Percentiles rank a stretch among this genome's conserved stretches.
phyloP scores from a whole-genome alignment of 1,140 invertebrate genomes.

The Diabrotica virgifera region DNA sequence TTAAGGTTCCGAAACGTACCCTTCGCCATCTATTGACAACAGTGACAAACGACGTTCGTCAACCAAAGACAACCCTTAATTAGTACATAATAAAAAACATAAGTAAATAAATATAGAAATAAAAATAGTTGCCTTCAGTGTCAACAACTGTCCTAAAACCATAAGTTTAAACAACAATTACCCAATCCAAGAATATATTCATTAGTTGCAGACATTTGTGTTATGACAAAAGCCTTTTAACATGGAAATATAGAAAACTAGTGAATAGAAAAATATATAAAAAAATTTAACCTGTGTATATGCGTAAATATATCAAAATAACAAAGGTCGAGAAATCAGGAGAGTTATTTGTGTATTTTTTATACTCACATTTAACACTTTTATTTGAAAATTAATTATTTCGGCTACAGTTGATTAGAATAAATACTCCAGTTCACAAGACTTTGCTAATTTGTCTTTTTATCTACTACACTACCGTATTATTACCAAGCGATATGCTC shows the following conservation, averaged over 20 bases:
- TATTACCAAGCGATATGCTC: too few species aligned
- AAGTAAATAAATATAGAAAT: slow-evolving; percentile 1
- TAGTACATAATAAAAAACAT: slow-evolving; percentile 1
- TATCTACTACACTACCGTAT: too few species aligned
- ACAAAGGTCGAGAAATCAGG: too few species aligned
- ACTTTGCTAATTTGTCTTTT: too few species aligned
- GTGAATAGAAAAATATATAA: slow-evolving; percentile 21
- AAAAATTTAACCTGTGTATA: too few species aligned
- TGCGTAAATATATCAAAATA: too few species aligned
- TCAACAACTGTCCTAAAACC: slow-evolving; percentile 25
- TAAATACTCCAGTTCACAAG: too few species aligned
- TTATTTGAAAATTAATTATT: too few species aligned
- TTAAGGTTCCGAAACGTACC: slow-evolving; percentile 16
- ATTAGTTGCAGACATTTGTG: slow-evolving; percentile 38
- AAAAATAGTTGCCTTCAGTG: slow-evolving; percentile 21
- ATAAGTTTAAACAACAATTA: slow-evolving; percentile 26
- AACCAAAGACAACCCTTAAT: slow-evolving; percentile 21
- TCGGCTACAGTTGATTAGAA: too few species aligned
- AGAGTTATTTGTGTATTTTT: too few species aligned
- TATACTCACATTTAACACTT: too few species aligned
- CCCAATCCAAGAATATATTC: slow-evolving; percentile 33
- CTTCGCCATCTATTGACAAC: slow-evolving; percentile 29
- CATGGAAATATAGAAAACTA: slow-evolving; percentile 14
- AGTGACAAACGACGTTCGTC: slow-evolving; percentile 13
- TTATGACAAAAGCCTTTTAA: slow-evolving; percentile 37